Evolutionary conservation across 2,797 vertebrate genomes (phyloP).

Genomic region (Linurgus olivaceus): DNA sequence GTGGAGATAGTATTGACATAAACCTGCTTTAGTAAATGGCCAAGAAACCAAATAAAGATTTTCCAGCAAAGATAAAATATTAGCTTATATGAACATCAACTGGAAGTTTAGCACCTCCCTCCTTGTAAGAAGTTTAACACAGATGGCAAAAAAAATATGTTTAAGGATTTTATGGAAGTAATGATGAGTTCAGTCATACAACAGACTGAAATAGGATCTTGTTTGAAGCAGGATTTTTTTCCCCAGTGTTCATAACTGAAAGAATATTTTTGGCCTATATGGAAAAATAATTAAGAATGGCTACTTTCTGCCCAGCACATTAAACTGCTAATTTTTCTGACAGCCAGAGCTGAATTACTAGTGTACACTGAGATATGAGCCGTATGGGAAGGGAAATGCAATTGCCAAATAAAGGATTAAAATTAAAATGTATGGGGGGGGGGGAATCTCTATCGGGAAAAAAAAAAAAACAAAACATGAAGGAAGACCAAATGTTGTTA

Average conservation of each 20-base stretch:
- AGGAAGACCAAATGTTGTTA: conserved; percentile 33
- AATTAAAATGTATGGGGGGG: neutral
- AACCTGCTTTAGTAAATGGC: neutral
- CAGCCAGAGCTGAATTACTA: conserved; percentile 11
- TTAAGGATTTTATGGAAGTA: conserved; percentile 20
- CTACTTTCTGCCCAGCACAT: neutral
- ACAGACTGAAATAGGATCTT: neutral
- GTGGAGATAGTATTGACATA: neutral
- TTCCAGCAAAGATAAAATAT: neutral
- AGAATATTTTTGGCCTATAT: conserved; percentile 4
- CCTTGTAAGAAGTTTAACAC: neutral
- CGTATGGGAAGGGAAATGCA: neutral
- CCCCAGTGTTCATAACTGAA: neutral
- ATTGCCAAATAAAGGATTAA: conserved; percentile 27
- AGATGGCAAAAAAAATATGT: neutral
- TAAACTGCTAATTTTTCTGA: conserved; percentile 44
- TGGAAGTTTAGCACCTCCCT: neutral
- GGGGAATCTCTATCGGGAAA: neutral
- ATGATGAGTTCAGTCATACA: conserved; percentile 5
- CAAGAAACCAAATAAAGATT: neutral
- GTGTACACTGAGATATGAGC: neutral
- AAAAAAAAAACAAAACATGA: conserved; percentile 4
- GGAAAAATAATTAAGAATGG: conserved; percentile 39
- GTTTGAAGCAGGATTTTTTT: neutral
- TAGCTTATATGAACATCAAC: neutral